These are phyloP conservation scores for Sminthopsis crassicaudata DNA, from an alignment of 2,113 vertebrate genomes.

Conservation along the genomic window DNA sequence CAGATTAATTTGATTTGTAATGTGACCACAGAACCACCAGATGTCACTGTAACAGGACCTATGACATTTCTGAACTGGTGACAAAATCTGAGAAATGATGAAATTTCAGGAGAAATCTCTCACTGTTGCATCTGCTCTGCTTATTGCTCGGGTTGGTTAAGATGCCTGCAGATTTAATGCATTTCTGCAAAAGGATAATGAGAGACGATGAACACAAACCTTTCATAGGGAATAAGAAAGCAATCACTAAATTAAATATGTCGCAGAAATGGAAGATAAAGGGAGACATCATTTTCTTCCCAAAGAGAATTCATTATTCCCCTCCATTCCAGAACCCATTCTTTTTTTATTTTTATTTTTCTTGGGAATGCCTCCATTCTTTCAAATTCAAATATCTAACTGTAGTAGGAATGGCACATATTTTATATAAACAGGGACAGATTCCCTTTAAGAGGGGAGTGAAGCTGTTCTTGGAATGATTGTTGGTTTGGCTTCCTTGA, in stretches of 20 bases:
- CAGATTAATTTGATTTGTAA: background rate
- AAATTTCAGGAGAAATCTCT: background rate
- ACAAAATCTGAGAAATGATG: background rate
- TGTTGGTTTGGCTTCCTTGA: background rate
- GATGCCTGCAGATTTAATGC: background rate
- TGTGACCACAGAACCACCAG: constrained; percentile 36
- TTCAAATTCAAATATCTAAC: background rate
- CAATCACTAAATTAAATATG: background rate
- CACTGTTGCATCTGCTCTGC: background rate
- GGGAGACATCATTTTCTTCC: background rate
- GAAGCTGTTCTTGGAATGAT: background rate
- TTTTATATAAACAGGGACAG: background rate
- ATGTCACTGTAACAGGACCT: constrained; percentile 58
- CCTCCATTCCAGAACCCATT: background rate
- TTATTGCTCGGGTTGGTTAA: constrained; percentile 33
- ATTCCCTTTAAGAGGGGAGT: background rate
- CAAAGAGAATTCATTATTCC: background rate
- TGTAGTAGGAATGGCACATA: background rate
- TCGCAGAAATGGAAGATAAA: constrained; percentile 29
- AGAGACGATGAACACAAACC: background rate
- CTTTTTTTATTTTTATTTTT: background rate
- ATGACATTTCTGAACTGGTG: background rate
- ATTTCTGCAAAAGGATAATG: background rate
- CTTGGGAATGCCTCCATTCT: background rate
- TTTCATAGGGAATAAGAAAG: background rate